Evolutionary conservation across 2,113 vertebrate species (phyloP), one percentile per base, ranked within the genome.

Genomic region (Physeter macrocephalus): DNA sequence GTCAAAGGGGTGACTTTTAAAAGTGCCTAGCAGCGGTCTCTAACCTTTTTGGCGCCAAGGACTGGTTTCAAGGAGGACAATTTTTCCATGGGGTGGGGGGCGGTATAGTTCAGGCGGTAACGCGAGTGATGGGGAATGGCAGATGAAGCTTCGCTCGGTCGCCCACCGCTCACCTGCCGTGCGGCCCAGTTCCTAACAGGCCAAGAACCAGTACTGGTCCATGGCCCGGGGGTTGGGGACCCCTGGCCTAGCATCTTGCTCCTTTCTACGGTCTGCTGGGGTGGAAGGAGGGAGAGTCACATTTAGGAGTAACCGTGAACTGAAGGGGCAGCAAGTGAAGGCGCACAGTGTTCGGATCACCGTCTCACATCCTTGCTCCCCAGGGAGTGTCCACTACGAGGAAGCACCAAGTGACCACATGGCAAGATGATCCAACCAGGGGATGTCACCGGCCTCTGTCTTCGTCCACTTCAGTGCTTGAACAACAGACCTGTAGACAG

Each of bases 401-500:
- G n/a, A 54, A 62, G 80, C 36, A 1, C 39, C 5, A 1, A 88
- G 3, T 2, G 25, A 23, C 25, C 15, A 15, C 1, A 1, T 52
- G 20, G 69, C 62, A 34, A 78, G 17, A 25, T 17, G 62, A 27
- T 57, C 12, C 21, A 0, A 29, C 34, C 29, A 66, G 41, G 36
- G 20, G 34, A 72, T n/a, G 25, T 72, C 41, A 75, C 49, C 74
- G 78, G 34, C 7, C 21, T 94, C 20, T 43, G 36, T 52, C 74
- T 4, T 21, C 21, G 13, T 54, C n/a, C 18, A 43, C 11, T 41
- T 64, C 57, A 17, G 15, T 31, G 52, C 13, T 67, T 72, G 5
- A 77, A 61, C 52, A 52, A 46, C 3, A 75, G 31, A 59, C 15
- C 52, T 18, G 4, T 67, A n/a, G 82, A 52, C 3, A 43, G 11